Evolutionary conservation across 1,140 invertebrate species (phyloP), one percentile per base, ranked within the genome.

Genomic region (Ectropis grisescens): DNA sequence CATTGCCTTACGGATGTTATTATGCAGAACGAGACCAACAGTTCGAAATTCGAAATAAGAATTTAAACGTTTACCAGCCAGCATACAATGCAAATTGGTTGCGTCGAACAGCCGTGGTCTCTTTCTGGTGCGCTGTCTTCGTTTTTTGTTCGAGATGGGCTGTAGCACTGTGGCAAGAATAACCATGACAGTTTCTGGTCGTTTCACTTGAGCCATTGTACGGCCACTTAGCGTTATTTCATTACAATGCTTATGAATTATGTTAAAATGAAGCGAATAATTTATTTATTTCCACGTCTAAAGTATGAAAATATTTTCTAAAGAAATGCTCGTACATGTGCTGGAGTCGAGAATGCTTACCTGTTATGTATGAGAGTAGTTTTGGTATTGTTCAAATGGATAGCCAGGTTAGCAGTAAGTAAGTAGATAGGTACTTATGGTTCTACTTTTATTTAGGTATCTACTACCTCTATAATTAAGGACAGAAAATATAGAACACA

Each of bases 1-100:
- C 75, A 76, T 76, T 76, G 59, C 69, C 75, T 76, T 74, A 67
- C 68, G 69, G 74, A 71, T 72, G 71, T 69, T 69, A 72, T 76
- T 80, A 76, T 76, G 71, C 75, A 71, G 70, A 80, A 71, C 61
- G 66, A 68, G 64, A 75, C 67, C 68, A 57, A 65, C 68, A 62
- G 57, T 66, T 72, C 53, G 59, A 68, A 78, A 75, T 66, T 72
- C 53, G 59, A 68, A 78, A 75, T 75, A 75, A 79, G 70, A 79
- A 70, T 76, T 72, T 57, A 72, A 80, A 66, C 71, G 75, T 68
- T 76, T 66, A 65, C 64, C 56, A 67, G 70, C 66, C 53, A 47
- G 38, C 57, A 59, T 62, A 78, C 68, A 75, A 78, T 75, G 68
- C 64, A 74, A 75, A 74, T 79, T 75, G 74, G 74, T 71, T 65